Evolutionary conservation across 2,113 vertebrate genomes (phyloP).

Genomic region (Chaetops frenatus): DNA sequence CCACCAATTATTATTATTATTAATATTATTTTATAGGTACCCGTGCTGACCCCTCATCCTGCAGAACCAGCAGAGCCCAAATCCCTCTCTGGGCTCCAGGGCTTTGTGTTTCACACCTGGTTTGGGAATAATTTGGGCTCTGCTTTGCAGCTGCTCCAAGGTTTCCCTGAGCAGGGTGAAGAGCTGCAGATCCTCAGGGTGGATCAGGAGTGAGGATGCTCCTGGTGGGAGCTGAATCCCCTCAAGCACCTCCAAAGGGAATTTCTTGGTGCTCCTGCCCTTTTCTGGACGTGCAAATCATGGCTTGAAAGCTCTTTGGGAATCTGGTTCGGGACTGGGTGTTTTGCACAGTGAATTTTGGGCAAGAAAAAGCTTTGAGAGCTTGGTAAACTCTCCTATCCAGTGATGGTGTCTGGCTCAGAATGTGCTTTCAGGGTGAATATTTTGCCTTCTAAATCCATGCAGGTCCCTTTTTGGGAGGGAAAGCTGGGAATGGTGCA

Average conservation of each 20-base stretch:
- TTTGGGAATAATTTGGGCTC: not conserved
- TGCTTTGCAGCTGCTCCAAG: accelerated
- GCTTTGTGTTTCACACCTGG: accelerated
- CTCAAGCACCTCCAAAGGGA: accelerated
- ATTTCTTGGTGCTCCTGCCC: not conserved
- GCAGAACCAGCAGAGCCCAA: accelerated
- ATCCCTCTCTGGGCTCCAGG: not conserved
- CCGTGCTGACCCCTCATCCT: not conserved
- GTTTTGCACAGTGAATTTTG: not conserved
- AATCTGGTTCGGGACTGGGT: accelerated
- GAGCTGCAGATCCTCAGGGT: not conserved
- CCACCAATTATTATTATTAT: not conserved
- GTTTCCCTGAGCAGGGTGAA: not conserved
- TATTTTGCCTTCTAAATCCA: not conserved
- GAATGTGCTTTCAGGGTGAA: not conserved
- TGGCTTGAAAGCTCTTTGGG: not conserved
- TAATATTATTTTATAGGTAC: accelerated
- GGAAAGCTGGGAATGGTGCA: accelerated
- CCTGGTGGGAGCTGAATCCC: not conserved
- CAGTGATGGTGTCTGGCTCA: accelerated
- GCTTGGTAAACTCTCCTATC: not conserved
- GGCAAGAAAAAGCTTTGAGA: not conserved
- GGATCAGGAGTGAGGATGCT: not conserved
- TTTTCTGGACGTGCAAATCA: accelerated
- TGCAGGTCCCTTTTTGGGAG: not conserved